A percentile compares a stretch with the other conserved stretches of the same genome.
Evolutionary conservation across 1,140 invertebrate genomes (phyloP).

Genomic region (Epicauta chinensis): DNA sequence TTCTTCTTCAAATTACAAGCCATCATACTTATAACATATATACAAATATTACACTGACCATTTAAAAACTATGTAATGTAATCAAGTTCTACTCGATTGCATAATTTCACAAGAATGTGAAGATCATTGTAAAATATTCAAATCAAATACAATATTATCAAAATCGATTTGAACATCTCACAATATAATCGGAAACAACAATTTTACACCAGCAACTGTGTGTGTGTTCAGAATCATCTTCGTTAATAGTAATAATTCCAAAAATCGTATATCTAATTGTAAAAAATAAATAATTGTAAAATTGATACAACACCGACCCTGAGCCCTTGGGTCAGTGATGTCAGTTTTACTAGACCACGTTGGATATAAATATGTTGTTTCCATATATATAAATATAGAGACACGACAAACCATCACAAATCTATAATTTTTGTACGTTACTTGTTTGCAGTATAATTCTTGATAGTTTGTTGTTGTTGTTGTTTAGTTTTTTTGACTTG

Average conservation of each 20-base stretch:
- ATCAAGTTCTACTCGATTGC: constrained; percentile 23
- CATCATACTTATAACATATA: constrained; percentile 31
- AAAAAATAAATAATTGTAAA: constrained; percentile 3
- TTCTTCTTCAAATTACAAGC: constrained; percentile 25
- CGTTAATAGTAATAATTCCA: not conserved
- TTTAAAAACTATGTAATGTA: constrained; percentile 20
- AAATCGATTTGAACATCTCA: constrained; percentile 18
- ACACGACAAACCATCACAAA: constrained; percentile 9
- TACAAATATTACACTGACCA: constrained; percentile 31
- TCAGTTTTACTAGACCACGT: constrained; percentile 18
- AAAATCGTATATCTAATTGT: not conserved
- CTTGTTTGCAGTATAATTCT: constrained; percentile 1
- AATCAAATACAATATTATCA: not conserved
- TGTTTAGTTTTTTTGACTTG: no score
- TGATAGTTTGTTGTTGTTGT: not conserved
- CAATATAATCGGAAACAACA: constrained; percentile 14
- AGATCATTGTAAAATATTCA: constrained; percentile 8
- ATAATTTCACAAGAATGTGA: constrained; percentile 20
- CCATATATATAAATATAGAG: constrained; percentile 2
- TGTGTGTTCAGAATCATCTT: no score
- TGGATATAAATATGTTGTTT: not conserved
- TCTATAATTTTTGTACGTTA: no score
- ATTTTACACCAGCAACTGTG: constrained; percentile 14
- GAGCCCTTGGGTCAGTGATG: constrained; percentile 23
- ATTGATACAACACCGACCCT: constrained; percentile 20